phyloP scores from a whole-genome alignment of 2,797 vertebrate genomes.

The Clamator glandarius region DNA sequence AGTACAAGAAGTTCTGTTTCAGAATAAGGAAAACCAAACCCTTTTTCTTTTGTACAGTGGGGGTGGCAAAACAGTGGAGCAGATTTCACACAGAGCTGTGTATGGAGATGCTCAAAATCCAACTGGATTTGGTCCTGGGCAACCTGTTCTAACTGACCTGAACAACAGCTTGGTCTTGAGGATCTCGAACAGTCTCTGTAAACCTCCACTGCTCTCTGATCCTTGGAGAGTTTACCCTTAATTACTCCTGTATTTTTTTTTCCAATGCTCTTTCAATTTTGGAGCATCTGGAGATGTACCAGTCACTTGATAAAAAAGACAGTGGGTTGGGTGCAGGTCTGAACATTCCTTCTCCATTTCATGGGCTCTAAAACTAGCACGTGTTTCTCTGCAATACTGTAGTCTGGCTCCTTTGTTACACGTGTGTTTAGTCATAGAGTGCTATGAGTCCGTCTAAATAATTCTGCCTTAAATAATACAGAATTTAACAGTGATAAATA shows the following conservation, averaged over 20 bases:
- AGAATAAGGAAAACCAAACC: background rate
- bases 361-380: background rate
- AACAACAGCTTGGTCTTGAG: background rate
- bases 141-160: background rate
- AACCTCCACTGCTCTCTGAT: background rate
- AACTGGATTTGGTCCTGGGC: rapidly evolving
- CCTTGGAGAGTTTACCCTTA: background rate
- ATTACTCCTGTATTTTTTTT: background rate
- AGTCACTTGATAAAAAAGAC: background rate
- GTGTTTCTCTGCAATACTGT: rapidly evolving
- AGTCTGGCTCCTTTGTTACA: background rate
- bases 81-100: background rate
- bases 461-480: background rate
- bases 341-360: background rate
- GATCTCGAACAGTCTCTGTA: background rate
- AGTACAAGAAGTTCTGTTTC: background rate
- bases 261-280: background rate
- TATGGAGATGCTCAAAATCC: background rate
- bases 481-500: background rate
- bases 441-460: background rate
- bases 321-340: background rate
- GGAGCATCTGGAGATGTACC: background rate
- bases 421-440: background rate
- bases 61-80: background rate
- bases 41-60: background rate